Evolutionary conservation across 1,140 invertebrate genomes (phyloP), one percentile per base, ranked within the genome.

Genomic region (Nasonia longicornis): DNA sequence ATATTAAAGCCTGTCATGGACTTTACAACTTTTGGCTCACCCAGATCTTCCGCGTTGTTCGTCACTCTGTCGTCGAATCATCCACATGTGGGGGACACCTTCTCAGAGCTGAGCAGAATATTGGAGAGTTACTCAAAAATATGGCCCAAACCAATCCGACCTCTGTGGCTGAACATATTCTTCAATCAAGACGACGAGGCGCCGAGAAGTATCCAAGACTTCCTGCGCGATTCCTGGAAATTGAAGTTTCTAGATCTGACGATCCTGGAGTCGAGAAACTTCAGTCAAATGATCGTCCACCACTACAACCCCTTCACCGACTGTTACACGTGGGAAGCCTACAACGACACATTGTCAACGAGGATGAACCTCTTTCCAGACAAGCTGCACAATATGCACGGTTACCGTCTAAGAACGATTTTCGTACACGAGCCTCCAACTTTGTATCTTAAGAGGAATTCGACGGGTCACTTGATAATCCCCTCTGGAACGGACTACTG

Each of bases 281-380:
- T 1, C 0, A 10, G 67, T 6, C 16, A 7, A n/a, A 4, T 3
- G 1, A 29, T 67, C 14, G 7, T 84, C 26, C 83, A 83, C 35
- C 48, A 29, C 20, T 80, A 78, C 8, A 79, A 84, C 48, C 83
- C 80, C 0, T 83, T 84, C 7, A 69, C 16, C 14, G 10, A 58
- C 16, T 14, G 16, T 16, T 58, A 58, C 20, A 58, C 52, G 3
- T n/a, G 52, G 52, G 20, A 58, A 20, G n/a, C 20, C 16, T 58
- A 58, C 16, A 58, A 58, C 7, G 7, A 58, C 2, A 58, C 52
- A 20, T 26, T 29, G 2, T 7, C 26, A 29, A 70, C 12, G 2
- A 26, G 42, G 0, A 4, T 38, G 0, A 20, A 77, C 11, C 74
- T 58, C 31, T 84, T 82, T 16, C 77, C 83, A 0, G 66, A 84